Conservation (phyloP, 2,888 invertebrate species). For the Drosophila hamatofila region DNA sequence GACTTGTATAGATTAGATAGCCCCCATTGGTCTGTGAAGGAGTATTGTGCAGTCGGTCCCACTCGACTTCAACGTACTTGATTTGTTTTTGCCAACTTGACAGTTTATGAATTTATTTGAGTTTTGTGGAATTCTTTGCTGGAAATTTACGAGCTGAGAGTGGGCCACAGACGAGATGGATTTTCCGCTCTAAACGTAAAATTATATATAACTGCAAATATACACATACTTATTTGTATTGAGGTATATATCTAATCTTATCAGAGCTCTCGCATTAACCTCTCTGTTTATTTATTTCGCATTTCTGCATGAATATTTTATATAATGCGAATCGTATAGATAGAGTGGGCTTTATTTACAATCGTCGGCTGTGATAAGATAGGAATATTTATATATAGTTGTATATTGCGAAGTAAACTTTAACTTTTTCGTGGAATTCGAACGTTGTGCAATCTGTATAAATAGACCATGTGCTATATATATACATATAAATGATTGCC, state of each 20-base stretch:
- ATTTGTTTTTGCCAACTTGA: slow-evolving; percentile 8
- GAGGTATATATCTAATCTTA: slow-evolving; percentile 49
- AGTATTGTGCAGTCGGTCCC: background rate
- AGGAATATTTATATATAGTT: slow-evolving; percentile 10
- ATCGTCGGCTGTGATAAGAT: slow-evolving; percentile 55
- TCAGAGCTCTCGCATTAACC: slow-evolving; percentile 27
- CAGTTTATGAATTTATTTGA: slow-evolving; percentile 7
- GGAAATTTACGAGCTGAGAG: slow-evolving; percentile 6
- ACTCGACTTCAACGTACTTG: too few relatives aligned
- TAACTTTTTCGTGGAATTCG: slow-evolving; percentile 41
- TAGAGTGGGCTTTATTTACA: slow-evolving; percentile 20
- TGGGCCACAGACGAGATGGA: slow-evolving; percentile 3
- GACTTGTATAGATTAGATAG: too few relatives aligned
- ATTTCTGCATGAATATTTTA: slow-evolving; percentile 19
- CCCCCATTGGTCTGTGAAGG: background rate
- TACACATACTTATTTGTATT: slow-evolving; percentile 1
- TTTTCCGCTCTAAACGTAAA: slow-evolving; percentile 10
- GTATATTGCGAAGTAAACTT: background rate
- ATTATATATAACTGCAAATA: background rate
- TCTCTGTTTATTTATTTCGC: slow-evolving; percentile 39
- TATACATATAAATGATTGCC: slow-evolving; percentile 35
- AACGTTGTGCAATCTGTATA: slow-evolving; percentile 43
- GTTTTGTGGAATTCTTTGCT: slow-evolving; percentile 6
- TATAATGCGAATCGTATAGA: slow-evolving; percentile 18
- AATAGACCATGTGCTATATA: slow-evolving; percentile 33